Conservation (phyloP, 2,113 vertebrate genomes). For the Indri indri region DNA sequence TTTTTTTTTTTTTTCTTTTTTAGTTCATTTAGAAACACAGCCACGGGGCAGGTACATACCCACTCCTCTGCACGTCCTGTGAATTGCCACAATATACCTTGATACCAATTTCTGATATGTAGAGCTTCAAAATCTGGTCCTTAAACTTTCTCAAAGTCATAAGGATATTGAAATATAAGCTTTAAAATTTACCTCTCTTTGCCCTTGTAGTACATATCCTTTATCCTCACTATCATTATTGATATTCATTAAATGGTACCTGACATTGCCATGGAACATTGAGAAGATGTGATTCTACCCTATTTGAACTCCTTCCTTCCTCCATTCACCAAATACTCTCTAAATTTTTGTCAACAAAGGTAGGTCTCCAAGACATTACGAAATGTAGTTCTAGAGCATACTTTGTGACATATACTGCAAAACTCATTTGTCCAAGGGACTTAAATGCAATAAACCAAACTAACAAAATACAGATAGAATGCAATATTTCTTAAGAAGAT, state of each 20-base stretch:
- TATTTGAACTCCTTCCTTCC: not conserved
- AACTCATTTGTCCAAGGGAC: not conserved
- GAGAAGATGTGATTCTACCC: not conserved
- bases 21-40: conserved; percentile 78
- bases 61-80: not conserved
- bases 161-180: not conserved
- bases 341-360: not conserved
- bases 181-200: not conserved
- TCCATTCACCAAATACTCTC: not conserved
- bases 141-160: conserved; percentile 46
- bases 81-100: conserved; percentile 19
- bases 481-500: not conserved
- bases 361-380: not conserved
- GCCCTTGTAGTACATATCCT: not conserved
- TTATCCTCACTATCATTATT: not conserved
- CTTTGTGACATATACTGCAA: not conserved
- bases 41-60: conserved; percentile 65
- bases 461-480: conserved; percentile 24
- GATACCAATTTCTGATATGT: conserved; percentile 34
- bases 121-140: conserved; percentile 52
- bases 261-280: not conserved
- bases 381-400: not conserved
- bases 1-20: conserved; percentile 74
- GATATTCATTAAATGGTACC: not conserved
- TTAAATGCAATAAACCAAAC: not conserved